Conservation (phyloP, 2,113 vertebrate species). For the Rhipidura dahli region DNA sequence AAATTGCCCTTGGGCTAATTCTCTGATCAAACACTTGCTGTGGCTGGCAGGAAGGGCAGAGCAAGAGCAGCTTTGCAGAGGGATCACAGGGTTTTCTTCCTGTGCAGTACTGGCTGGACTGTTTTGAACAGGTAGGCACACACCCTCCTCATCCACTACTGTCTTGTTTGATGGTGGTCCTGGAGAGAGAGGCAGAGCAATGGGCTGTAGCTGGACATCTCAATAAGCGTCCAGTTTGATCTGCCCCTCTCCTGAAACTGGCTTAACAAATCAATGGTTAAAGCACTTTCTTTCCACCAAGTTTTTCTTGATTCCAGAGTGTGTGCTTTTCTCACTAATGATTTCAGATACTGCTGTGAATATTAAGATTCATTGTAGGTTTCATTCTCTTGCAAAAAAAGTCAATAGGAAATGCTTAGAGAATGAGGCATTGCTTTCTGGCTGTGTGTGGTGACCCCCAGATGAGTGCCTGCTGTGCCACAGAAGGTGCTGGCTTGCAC, state of each 20-base stretch:
- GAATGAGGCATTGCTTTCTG: background rate
- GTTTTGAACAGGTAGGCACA: background rate
- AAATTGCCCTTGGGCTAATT: background rate
- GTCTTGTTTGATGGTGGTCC: background rate
- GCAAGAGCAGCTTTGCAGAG: accelerated
- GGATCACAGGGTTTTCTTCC: accelerated
- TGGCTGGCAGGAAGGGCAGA: background rate
- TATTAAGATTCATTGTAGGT: background rate
- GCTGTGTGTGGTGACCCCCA: background rate
- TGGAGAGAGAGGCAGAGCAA: background rate
- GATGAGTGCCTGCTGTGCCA: accelerated
- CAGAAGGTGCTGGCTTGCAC: background rate
- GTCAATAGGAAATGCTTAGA: background rate
- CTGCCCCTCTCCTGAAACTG: background rate
- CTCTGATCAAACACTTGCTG: background rate
- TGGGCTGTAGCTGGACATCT: background rate
- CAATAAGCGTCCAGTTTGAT: background rate
- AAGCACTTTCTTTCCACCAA: background rate
- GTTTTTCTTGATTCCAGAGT: background rate
- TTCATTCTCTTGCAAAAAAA: background rate
- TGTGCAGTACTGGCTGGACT: accelerated
- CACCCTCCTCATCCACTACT: background rate
- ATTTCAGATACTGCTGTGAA: background rate
- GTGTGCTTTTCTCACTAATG: background rate
- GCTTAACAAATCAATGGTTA: background rate